Conservation (phyloP, 2,113 vertebrate species). For the Lontra canadensis region DNA sequence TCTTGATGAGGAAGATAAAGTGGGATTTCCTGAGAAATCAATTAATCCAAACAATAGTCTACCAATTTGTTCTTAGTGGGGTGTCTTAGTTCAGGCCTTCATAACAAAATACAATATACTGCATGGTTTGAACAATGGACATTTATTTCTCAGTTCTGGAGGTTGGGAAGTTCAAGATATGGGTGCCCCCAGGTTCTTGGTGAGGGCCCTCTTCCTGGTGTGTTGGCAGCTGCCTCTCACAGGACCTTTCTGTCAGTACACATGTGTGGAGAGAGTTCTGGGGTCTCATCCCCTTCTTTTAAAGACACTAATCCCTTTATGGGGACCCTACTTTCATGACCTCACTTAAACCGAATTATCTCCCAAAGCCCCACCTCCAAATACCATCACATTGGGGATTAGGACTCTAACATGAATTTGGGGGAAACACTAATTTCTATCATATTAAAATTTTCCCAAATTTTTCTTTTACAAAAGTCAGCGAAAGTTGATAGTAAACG, state of each 20-base stretch:
- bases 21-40: not conserved
- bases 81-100: not conserved
- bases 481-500: not conserved
- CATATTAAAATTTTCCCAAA: not conserved
- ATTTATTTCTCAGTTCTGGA: not conserved
- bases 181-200: not conserved
- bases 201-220: not conserved
- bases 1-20: not conserved
- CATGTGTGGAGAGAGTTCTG: not conserved
- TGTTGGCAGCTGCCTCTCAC: not conserved
- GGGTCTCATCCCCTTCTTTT: not conserved
- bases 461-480: not conserved
- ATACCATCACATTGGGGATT: not conserved
- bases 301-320: not conserved
- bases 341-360: not conserved
- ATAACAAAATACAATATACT: not conserved
- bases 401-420: not conserved
- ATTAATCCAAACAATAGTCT: not conserved
- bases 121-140: not conserved
- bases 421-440: not conserved
- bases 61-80: not conserved
- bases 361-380: not conserved
- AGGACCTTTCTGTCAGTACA: rapidly evolving
- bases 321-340: not conserved
- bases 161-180: not conserved